These are phyloP conservation scores for Lymantria dispar DNA, from an alignment of 2,888 invertebrate species.

Conservation along the genomic window DNA sequence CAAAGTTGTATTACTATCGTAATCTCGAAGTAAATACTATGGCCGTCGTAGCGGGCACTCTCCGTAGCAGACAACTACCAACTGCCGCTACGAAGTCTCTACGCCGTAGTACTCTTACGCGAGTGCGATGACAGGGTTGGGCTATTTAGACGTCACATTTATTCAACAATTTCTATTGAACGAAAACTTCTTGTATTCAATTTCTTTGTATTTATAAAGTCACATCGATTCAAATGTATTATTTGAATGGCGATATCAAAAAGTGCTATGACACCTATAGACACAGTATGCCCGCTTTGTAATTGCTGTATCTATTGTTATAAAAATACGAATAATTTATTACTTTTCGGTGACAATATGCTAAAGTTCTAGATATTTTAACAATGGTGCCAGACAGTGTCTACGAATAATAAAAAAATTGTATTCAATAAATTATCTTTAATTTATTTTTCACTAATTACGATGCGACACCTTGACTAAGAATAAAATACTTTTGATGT, in stretches of 20 bases:
- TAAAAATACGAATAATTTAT: neutral
- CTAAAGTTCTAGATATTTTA: neutral
- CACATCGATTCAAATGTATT: no score
- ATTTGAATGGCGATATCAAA: neutral
- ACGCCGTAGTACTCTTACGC: slow-evolving; percentile 45
- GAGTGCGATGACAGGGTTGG: slow-evolving; percentile 12
- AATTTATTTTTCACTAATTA: no score
- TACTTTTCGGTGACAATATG: neutral
- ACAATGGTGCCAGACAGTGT: neutral
- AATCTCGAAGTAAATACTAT: slow-evolving; percentile 39
- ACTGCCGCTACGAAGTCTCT: slow-evolving; percentile 61
- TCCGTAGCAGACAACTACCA: slow-evolving; percentile 55
- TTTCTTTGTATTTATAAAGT: neutral
- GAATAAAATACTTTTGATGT: no score
- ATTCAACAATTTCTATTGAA: neutral
- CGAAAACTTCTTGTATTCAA: neutral
- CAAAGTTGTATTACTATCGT: slow-evolving; percentile 31
- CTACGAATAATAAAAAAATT: neutral
- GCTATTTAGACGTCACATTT: neutral
- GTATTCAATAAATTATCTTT: neutral
- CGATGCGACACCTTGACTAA: no score
- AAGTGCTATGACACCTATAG: neutral
- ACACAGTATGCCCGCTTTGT: neutral
- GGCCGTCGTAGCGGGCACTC: slow-evolving; percentile 48
- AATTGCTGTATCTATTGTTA: neutral